Conservation (phyloP, 2,797 vertebrate genomes). For the Notolabrus celidotus region DNA sequence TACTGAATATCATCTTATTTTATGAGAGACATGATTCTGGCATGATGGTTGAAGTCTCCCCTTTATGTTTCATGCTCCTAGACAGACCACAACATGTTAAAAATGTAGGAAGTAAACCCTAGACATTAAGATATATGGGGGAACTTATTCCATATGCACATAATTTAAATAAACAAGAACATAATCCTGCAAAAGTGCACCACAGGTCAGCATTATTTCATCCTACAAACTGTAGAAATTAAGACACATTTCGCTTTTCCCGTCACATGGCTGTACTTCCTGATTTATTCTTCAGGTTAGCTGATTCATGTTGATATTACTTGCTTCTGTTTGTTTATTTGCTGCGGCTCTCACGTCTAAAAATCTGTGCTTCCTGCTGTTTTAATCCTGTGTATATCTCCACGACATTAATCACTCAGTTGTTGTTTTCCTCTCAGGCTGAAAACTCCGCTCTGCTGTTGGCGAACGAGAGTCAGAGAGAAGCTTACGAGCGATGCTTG, state of each 20-base stretch:
- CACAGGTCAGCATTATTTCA: neutral
- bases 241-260: no score
- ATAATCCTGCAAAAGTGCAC: neutral
- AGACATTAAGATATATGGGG: no score
- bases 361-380: neutral
- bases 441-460: constrained; percentile 94
- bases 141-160: no score
- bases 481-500: constrained; percentile 94
- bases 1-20: rapidly evolving
- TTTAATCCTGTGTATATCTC: no score
- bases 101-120: no score
- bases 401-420: neutral
- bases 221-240: neutral
- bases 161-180: neutral
- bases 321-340: no score
- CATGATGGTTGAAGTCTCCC: neutral
- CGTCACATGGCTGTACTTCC: no score
- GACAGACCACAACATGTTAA: no score
- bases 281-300: neutral
- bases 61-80: no score
- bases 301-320: neutral
- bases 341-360: neutral
- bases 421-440: constrained; percentile 78
- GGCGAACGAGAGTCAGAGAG: constrained; percentile 96
- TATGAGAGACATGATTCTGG: neutral